Conservation (phyloP, 1,140 invertebrate genomes). For the Halictus rubicundus region DNA sequence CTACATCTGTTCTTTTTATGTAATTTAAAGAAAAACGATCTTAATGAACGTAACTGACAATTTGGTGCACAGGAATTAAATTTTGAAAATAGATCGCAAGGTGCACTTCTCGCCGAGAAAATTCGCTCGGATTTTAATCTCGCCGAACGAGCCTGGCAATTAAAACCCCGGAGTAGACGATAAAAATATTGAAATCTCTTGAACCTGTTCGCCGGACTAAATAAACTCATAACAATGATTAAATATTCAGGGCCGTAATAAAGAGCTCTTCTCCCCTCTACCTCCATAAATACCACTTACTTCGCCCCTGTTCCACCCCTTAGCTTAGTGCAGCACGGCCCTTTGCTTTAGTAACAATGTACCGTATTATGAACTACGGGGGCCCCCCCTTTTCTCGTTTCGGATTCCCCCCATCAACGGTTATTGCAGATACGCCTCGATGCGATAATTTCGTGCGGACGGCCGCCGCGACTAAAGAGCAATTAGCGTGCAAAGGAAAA, state of each 20-base stretch:
- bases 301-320: constrained; percentile 58
- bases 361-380: constrained; percentile 72
- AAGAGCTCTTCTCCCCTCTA: constrained; percentile 64
- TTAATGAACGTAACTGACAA: too few species aligned
- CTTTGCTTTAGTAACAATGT: constrained; percentile 72
- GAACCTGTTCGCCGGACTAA: constrained; percentile 53
- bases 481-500: constrained; percentile 63
- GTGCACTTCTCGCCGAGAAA: neutral
- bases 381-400: constrained; percentile 44
- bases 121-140: constrained; percentile 7
- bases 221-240: constrained; percentile 76
- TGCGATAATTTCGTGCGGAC: constrained; percentile 64
- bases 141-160: neutral
- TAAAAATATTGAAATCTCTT: constrained; percentile 41
- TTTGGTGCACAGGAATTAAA: neutral
- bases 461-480: constrained; percentile 63
- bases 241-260: constrained; percentile 76
- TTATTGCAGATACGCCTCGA: constrained; percentile 51
- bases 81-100: neutral
- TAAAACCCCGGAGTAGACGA: neutral
- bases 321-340: constrained; percentile 67
- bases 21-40: too few species aligned
- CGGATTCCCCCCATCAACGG: constrained; percentile 6
- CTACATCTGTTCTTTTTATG: too few species aligned
- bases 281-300: constrained; percentile 62